These are phyloP conservation scores for Fistularia tabacaria DNA, from an alignment of 2,797 vertebrate species.

Conservation along the genomic window DNA sequence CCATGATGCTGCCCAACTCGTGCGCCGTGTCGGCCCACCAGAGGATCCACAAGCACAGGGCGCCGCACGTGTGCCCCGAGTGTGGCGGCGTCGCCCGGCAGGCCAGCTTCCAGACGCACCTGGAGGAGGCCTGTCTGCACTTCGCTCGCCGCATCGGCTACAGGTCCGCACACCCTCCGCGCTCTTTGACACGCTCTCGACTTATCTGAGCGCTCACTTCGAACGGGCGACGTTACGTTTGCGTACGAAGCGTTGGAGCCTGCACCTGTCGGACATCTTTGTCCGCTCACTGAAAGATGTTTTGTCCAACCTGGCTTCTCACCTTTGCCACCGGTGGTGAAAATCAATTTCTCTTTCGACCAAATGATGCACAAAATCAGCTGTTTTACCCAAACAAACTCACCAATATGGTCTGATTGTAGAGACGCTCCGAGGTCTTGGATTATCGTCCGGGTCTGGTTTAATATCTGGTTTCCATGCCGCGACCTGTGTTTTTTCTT, in stretches of 20 bases:
- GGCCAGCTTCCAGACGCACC: constrained; percentile 84
- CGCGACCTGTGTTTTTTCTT: neutral
- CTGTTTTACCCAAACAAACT: neutral
- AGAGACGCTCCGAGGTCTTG: no score
- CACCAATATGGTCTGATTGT: neutral
- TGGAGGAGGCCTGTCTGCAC: constrained; percentile 90
- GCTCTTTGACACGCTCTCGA: no score
- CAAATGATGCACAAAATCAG: no score
- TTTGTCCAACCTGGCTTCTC: no score
- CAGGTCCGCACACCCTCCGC: constrained; percentile 72
- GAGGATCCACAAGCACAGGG: constrained; percentile 88
- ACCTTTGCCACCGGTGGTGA: no score
- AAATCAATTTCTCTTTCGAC: neutral
- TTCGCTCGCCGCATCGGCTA: constrained; percentile 92
- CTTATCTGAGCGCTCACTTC: no score
- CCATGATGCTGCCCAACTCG: constrained; percentile 91
- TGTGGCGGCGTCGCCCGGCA: constrained; percentile 87
- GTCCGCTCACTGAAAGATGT: no score
- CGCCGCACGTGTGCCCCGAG: constrained; percentile 92
- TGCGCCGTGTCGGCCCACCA: constrained; percentile 90
- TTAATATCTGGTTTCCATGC: no score
- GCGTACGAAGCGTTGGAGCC: no score
- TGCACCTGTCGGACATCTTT: no score
- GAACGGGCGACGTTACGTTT: no score
- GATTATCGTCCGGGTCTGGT: no score